Evolutionary conservation across 2,888 invertebrate genomes (phyloP).

Genomic region (Epistrophe grossulariae): DNA sequence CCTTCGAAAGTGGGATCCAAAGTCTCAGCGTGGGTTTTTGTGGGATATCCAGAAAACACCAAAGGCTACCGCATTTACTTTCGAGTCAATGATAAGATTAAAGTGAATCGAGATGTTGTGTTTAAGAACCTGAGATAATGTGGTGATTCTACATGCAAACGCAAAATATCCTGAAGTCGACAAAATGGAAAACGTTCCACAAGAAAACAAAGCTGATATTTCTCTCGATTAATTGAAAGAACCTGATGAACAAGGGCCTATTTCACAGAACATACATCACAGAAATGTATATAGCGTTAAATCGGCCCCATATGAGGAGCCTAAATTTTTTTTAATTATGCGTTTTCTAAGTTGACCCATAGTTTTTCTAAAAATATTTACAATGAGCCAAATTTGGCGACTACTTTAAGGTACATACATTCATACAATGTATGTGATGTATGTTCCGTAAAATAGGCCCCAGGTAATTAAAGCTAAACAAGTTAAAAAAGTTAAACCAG

Average conservation of each 20-base stretch:
- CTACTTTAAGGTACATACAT: too few relatives aligned
- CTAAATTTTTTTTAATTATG: too few relatives aligned
- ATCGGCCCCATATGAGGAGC: too few relatives aligned
- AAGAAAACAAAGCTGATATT: background rate
- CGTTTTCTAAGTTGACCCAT: too few relatives aligned
- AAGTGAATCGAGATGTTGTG: constrained; percentile 32
- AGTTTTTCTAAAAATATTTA: too few relatives aligned
- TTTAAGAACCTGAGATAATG: constrained; percentile 12
- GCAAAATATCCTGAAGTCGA: constrained; percentile 13
- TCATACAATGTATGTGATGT: too few relatives aligned
- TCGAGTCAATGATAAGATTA: constrained; percentile 14
- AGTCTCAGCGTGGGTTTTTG: constrained; percentile 27
- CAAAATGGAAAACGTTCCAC: background rate
- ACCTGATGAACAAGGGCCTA: background rate
- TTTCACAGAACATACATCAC: too few relatives aligned
- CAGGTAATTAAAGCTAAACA: background rate
- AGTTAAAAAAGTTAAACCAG: too few relatives aligned
- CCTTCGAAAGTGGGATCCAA: constrained; percentile 4
- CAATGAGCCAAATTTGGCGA: too few relatives aligned
- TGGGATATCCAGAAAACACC: constrained; percentile 32
- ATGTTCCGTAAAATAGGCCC: too few relatives aligned
- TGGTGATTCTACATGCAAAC: constrained; percentile 17
- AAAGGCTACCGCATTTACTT: constrained; percentile 42
- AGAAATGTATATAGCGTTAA: too few relatives aligned
- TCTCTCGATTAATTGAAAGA: background rate